These are phyloP conservation scores for Oeneis ivallda DNA, from an alignment of 2,888 invertebrate species.

Conservation along the genomic window DNA sequence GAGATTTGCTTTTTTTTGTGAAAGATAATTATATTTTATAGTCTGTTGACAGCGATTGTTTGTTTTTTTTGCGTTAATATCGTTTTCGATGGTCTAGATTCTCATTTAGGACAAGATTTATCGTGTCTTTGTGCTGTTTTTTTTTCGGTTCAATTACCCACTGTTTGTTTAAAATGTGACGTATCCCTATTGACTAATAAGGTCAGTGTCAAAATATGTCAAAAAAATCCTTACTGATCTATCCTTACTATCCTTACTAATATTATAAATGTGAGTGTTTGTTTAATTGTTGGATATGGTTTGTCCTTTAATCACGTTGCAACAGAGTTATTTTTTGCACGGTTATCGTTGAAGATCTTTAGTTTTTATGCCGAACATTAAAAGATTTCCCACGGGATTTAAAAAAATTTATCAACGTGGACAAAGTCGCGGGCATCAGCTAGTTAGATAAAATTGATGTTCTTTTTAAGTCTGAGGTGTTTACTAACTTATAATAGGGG, in stretches of 20 bases:
- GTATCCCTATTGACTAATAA: neutral
- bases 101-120: neutral
- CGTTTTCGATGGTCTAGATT: constrained; percentile 12
- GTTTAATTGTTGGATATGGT: too few species aligned
- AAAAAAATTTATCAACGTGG: too few species aligned
- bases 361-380: too few species aligned
- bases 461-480: neutral
- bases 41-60: constrained; percentile 14
- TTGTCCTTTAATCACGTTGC: too few species aligned
- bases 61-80: constrained; percentile 4
- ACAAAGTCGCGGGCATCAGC: too few species aligned
- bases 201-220: too few species aligned
- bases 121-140: neutral
- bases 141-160: neutral
- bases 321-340: too few species aligned
- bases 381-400: too few species aligned
- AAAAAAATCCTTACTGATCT: too few species aligned
- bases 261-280: too few species aligned
- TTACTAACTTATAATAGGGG: constrained; percentile 10
- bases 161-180: neutral
- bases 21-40: constrained; percentile 20
- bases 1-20: constrained; percentile 21
- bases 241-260: too few species aligned
- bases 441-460: neutral
- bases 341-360: too few species aligned